Base-by-base conservation (phyloP, 2,888 invertebrate species). In the Parapristionchus giblindavisi region DNA sequence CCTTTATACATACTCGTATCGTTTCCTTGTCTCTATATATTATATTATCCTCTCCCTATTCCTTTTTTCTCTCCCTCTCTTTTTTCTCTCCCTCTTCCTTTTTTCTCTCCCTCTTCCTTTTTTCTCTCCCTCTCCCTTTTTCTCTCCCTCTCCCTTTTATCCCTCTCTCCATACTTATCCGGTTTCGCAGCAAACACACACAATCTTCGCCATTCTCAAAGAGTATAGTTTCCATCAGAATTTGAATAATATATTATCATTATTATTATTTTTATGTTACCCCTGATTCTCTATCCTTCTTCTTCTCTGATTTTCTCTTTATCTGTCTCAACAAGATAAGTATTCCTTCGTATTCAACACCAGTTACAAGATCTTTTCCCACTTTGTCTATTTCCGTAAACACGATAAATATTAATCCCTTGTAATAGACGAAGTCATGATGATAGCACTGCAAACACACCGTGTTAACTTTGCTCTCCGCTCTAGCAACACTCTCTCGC, bases 61-160 rank as follows among this genome's bases (percentile, higher is more conserved):
- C 21, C 27, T 54, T 70, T 51, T 32, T 70, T 27, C 21, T 17
- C 51, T 29, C 29, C 27, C 52, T 54, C 71, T 70, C 34, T 17
- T 29, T 63, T 65, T n/a, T 52, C 61, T 61, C n/a, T 17, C 75
- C 48, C 52, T 40, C 32, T 34, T 70, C 70, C 76, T 76, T 74
- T 68, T 68, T 61, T 34, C 56, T 17, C 24, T 34, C 29, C 75
- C 56, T 11, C n/a, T 56, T 65, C 58, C n/a, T 38, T 63, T 70
- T 43, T n/a, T 14, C 11, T 11, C n/a, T 56, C 58, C 43, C 43
- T 14, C 17, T 43, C 43, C 43, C 17, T 17, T 43, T 43, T 17
- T 17, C 43, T 43, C 43, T 43, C 43, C 43, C 43, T 43, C 43
- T 17, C 17, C 17, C 17, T 43, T 17, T 43, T 43, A 8, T 43